A percentile compares a stretch with the other conserved stretches of the same genome.
These are phyloP conservation scores for Bucco capensis DNA, from an alignment of 2,113 vertebrate species.

Conservation along the genomic window DNA sequence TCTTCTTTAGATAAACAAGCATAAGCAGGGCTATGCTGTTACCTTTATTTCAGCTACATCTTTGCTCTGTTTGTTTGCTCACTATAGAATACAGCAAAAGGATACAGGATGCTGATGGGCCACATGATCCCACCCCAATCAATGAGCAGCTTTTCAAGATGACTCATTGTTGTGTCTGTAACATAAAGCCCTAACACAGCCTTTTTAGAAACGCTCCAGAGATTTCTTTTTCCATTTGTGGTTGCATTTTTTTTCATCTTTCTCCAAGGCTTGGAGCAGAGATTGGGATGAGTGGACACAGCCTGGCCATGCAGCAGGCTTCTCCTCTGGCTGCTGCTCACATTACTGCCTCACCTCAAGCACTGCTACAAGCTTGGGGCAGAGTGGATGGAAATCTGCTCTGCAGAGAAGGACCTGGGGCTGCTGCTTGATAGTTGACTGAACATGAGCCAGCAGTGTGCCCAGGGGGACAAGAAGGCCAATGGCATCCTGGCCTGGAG, in stretches of 20 bases:
- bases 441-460: too few species aligned
- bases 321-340: neutral
- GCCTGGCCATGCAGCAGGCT: neutral
- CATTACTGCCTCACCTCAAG: neutral
- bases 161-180: slow-evolving; percentile 54
- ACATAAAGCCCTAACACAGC: neutral
- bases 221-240: slow-evolving; percentile 29
- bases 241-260: slow-evolving; percentile 25
- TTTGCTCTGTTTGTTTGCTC: neutral
- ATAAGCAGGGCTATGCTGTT: neutral
- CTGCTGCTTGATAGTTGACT: too few species aligned
- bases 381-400: too few species aligned
- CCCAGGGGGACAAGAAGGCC: too few species aligned
- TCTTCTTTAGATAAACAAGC: neutral
- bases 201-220: slow-evolving; percentile 27
- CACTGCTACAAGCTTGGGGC: neutral
- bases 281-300: neutral
- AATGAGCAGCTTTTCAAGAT: slow-evolving; percentile 33
- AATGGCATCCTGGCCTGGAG: too few species aligned
- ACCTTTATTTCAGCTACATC: neutral
- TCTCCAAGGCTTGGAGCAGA: neutral
- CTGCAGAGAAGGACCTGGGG: too few species aligned
- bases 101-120: neutral
- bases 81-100: neutral
- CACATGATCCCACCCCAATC: neutral